A percentile compares a stretch with the other conserved stretches of the same genome.
These are phyloP conservation scores for Drosophila birchii DNA, from an alignment of 2,888 invertebrate genomes.

Conservation along the genomic window DNA sequence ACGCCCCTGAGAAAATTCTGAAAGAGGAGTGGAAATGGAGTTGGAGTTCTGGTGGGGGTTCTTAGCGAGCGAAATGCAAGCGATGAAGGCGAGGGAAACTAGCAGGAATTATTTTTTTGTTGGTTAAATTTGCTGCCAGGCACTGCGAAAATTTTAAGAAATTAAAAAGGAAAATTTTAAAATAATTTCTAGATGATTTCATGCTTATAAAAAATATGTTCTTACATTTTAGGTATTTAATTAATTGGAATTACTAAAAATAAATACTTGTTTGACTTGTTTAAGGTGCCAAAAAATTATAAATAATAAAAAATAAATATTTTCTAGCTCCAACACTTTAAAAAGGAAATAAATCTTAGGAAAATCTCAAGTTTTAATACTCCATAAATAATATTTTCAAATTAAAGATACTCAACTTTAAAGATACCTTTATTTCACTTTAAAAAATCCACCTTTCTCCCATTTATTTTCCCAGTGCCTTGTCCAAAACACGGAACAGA, in stretches of 20 bases:
- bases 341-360: background rate
- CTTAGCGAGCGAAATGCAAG: slow-evolving; percentile 49
- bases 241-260: too few species aligned
- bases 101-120: slow-evolving; percentile 28
- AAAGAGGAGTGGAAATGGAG: slow-evolving; percentile 17
- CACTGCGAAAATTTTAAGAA: slow-evolving; percentile 43
- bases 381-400: too few species aligned
- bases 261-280: too few species aligned
- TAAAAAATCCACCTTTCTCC: fast-evolving
- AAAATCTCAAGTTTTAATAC: background rate
- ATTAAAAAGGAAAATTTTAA: background rate
- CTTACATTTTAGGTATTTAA: fast-evolving
- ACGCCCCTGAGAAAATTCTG: slow-evolving; percentile 53
- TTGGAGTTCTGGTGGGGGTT: slow-evolving; percentile 8
- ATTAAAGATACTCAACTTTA: background rate
- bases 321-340: background rate
- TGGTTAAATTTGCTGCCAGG: background rate
- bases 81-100: slow-evolving; percentile 41
- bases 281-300: background rate
- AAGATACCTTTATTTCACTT: background rate
- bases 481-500: slow-evolving; percentile 52
- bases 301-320: background rate
- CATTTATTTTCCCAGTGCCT: slow-evolving; percentile 24
- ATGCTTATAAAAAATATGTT: background rate
- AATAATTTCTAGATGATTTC: background rate